phyloP scores from a whole-genome alignment of 37 sponge, comb jelly and placozoan species.

The Halichondria panicea region DNA sequence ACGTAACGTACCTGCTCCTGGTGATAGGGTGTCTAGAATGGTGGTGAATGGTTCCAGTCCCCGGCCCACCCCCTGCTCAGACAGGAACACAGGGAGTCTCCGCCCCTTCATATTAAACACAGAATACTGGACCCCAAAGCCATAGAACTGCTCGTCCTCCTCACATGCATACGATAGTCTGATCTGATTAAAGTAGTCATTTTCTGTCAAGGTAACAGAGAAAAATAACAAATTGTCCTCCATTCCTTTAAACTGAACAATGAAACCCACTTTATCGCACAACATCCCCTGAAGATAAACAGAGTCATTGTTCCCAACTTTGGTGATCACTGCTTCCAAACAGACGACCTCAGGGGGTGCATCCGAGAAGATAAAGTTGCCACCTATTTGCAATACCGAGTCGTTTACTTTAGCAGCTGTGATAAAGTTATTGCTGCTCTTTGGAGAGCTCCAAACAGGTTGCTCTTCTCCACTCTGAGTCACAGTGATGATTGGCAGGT shows the following conservation, averaged over 20 bases:
- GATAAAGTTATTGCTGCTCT: not conserved
- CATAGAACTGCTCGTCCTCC: slow-evolving; percentile 69
- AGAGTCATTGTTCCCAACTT: not conserved
- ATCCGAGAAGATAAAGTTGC: slow-evolving; percentile 19
- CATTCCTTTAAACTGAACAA: not conserved
- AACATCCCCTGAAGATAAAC: not conserved
- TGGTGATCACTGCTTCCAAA: slow-evolving; percentile 1
- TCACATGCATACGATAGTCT: slow-evolving; percentile 54
- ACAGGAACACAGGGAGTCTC: slow-evolving; percentile 66
- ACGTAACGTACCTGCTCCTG: slow-evolving; percentile 46
- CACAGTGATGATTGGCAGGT: slow-evolving; percentile 7
- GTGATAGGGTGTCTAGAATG: slow-evolving; percentile 48
- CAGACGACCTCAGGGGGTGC: slow-evolving; percentile 8
- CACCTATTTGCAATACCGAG: slow-evolving; percentile 35
- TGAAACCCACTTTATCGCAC: not conserved
- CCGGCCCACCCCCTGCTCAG: slow-evolving; percentile 83
- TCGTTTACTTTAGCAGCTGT: slow-evolving; percentile 24
- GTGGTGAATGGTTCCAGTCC: slow-evolving; percentile 65
- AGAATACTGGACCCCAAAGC: slow-evolving; percentile 81
- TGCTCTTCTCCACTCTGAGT: not conserved
- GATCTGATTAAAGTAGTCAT: slow-evolving; percentile 46
- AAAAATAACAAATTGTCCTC: not conserved
- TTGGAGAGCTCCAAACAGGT: slow-evolving; percentile 38
- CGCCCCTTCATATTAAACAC: slow-evolving; percentile 67
- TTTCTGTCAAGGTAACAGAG: not conserved